Evolutionary conservation across 2,888 invertebrate genomes (phyloP).

Genomic region (Melinaea marsaeus): DNA sequence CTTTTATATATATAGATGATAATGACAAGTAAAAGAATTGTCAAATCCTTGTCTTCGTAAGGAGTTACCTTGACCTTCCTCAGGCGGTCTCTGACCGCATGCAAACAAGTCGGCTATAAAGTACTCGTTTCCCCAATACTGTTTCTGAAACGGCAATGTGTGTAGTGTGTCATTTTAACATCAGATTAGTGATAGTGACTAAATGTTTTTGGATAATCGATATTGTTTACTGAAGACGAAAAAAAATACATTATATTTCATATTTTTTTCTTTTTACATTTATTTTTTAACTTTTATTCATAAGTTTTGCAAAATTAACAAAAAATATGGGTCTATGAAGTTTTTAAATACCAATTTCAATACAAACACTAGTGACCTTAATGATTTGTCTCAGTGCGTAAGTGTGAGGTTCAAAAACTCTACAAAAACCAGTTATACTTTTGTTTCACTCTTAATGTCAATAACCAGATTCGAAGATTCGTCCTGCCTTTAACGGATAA

Average conservation of each 20-base stretch:
- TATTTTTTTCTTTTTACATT: too few species aligned
- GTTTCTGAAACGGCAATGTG: conserved; percentile 18
- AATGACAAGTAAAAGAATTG: conserved; percentile 50
- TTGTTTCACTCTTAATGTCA: conserved; percentile 13
- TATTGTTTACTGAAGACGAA: too few species aligned
- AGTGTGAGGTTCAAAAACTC: conserved; percentile 4
- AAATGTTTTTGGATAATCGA: too few species aligned
- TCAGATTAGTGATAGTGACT: too few species aligned
- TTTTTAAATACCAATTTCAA: too few species aligned
- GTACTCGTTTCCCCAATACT: conserved; percentile 28
- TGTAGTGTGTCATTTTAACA: background rate
- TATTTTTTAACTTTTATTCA: too few species aligned
- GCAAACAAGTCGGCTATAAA: conserved; percentile 35
- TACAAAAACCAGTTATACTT: conserved; percentile 24
- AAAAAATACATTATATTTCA: too few species aligned
- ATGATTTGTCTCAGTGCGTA: background rate
- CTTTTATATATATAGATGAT: background rate
- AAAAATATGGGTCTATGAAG: too few species aligned
- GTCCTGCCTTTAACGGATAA: background rate
- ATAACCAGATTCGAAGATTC: conserved; percentile 16
- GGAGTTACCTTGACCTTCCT: conserved; percentile 53
- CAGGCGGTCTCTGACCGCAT: conserved; percentile 57
- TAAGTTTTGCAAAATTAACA: too few species aligned
- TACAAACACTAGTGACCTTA: too few species aligned
- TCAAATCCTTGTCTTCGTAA: conserved; percentile 37